Percentiles rank a stretch among this genome's conserved stretches.
phyloP scores from a whole-genome alignment of 1,140 invertebrate genomes.

The Stegodyphus dumicola region DNA sequence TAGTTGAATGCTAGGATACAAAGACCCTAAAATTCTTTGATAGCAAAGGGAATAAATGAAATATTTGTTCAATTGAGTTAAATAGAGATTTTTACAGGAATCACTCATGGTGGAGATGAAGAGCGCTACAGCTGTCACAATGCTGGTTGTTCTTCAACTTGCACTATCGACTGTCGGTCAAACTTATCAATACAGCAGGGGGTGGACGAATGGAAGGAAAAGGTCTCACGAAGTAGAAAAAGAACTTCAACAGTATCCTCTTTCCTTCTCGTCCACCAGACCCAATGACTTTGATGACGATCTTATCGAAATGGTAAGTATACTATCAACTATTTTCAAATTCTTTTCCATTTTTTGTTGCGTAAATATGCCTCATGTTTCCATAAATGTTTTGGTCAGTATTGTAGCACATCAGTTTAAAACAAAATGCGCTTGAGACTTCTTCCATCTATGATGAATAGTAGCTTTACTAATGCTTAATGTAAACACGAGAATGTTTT shows the following conservation, averaged over 20 bases:
- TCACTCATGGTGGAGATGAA: conserved; percentile 20
- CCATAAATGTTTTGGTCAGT: too few relatives aligned
- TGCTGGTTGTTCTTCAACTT: conserved; percentile 43
- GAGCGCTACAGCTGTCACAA: conserved; percentile 23
- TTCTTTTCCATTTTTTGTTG: too few relatives aligned
- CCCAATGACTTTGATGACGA: conserved; percentile 26
- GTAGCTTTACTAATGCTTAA: too few relatives aligned
- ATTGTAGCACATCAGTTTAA: too few relatives aligned
- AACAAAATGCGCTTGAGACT: too few relatives aligned
- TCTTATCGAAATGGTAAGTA: conserved; percentile 27
- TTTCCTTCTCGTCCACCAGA: conserved; percentile 30
- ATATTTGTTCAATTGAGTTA: background rate
- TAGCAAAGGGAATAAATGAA: background rate
- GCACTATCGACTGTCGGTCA: conserved; percentile 39
- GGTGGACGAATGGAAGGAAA: conserved; percentile 59
- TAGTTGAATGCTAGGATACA: background rate
- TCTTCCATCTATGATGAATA: too few relatives aligned
- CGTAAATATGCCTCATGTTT: too few relatives aligned
- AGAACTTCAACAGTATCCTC: conserved; percentile 50
- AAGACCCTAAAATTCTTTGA: background rate
- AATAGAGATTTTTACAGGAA: background rate
- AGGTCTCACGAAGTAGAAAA: conserved; percentile 49
- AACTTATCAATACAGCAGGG: conserved; percentile 48
- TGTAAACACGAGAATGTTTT: too few relatives aligned
- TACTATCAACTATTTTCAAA: background rate